These are phyloP conservation scores for Eulemur mongoz DNA, from an alignment of 2,797 vertebrate genomes.

Conservation along the genomic window DNA sequence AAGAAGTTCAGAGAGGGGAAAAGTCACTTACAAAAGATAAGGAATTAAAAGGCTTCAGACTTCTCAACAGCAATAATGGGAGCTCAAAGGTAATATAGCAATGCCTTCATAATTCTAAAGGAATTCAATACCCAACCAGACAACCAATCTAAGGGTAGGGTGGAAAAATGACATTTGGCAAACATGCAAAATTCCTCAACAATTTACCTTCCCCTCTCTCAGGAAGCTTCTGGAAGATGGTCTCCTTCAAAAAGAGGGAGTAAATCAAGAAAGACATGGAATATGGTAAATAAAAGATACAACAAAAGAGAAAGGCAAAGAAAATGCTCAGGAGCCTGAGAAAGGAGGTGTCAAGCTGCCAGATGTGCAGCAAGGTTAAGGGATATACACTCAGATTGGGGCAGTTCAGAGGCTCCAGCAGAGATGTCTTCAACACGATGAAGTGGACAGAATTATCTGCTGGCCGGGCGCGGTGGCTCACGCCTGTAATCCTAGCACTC, in stretches of 20 bases:
- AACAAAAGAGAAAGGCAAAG: neutral
- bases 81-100: neutral
- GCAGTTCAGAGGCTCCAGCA: neutral
- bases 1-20: neutral
- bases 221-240: slow-evolving; percentile 11
- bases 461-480: too few relatives aligned
- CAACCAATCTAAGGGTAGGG: neutral
- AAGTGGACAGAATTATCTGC: neutral
- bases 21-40: neutral
- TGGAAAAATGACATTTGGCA: neutral
- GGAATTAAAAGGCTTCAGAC: neutral
- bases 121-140: neutral
- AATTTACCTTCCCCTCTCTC: neutral
- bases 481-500: too few relatives aligned
- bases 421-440: neutral
- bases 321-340: neutral
- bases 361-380: neutral
- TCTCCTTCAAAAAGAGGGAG: neutral
- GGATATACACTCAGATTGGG: neutral
- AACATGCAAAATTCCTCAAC: neutral
- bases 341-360: neutral
- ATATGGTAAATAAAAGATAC: neutral
- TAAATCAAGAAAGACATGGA: neutral
- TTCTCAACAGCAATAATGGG: neutral
- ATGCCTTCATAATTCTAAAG: neutral